Percentiles rank a stretch among this genome's conserved stretches.
Conservation (phyloP, 2,888 invertebrate species). For the Brachyptera putata region DNA sequence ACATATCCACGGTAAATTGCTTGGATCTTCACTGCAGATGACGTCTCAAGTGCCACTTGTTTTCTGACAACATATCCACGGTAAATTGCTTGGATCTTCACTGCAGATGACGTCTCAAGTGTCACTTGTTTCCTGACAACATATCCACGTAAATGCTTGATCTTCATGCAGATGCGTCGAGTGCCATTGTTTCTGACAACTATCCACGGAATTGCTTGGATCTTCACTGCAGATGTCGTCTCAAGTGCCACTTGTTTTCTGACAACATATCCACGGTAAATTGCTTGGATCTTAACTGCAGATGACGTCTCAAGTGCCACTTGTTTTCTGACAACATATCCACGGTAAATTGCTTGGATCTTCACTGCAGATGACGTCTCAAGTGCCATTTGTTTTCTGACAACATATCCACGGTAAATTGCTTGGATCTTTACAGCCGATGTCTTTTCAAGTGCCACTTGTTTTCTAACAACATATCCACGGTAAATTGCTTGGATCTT, state of each 20-base stretch:
- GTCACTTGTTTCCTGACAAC: neutral
- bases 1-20: neutral
- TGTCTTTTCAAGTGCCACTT: neutral
- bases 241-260: neutral
- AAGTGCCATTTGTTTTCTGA: neutral
- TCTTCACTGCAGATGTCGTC: neutral
- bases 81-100: neutral
- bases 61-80: neutral
- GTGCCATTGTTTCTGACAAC: neutral
- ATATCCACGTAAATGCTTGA: neutral
- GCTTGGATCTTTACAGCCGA: slow-evolving; percentile 21
- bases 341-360: slow-evolving; percentile 43
- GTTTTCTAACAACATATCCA: slow-evolving; percentile 20
- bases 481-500: slow-evolving; percentile 44
- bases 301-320: neutral
- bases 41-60: too few species aligned
- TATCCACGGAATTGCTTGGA: neutral
- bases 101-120: neutral
- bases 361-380: slow-evolving; percentile 42
- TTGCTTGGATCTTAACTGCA: neutral
- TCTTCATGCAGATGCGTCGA: too few species aligned
- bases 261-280: neutral
- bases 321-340: slow-evolving; percentile 7
- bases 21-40: slow-evolving; percentile 19
- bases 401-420: neutral